Base-by-base conservation (phyloP, 2,113 vertebrate species). In the Ammodytes dubius region DNA sequence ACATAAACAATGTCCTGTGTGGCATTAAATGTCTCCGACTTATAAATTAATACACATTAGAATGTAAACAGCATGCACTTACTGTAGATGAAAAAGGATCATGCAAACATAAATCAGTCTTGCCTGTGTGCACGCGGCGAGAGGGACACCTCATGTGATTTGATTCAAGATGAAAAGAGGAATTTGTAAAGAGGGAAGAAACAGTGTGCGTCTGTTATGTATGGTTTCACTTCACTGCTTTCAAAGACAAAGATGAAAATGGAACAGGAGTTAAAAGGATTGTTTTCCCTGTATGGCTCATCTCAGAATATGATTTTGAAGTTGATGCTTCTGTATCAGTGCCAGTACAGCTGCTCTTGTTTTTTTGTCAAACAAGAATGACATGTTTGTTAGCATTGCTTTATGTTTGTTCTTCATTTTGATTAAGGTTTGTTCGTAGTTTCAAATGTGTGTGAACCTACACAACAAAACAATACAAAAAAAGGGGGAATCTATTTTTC, bases 121-220 rank as follows among this genome's bases (percentile, higher is more conserved):
- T n/a, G 53, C 9, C 59, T 14, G 37, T 77, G 37, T 53, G 40
- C 52, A 15, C 40, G 70, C 64, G 78, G 57, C 79, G 40, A 14
- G 59, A 27, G 59, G 70, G 78, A 86, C 13, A 69, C 59, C 74
- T 75, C 15, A 9, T 58, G 35, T 77, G 81, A 85, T 82, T 81
- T 84, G 81, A 92, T 89, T 79, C 71, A 63, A 85, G 77, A 82
- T 87, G 65, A 90, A 89, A 89, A 76, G 63, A 83, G 57, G 61
- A 73, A 87, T 81, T 82, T 92, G 72, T 82, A 64, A 49, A 61
- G 50, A 37, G n/a, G 35, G 35, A 76, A 76, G 75, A 75, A 88
- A 78, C 53, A 43, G 68, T 66, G 73, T 0, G 50, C 61, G 39
- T 59, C 70, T 72, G 15, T 87, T 73, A 49, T 43, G 27, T 27